Conservation (phyloP, 2,797 vertebrate species). For the Atherinosoma microstoma region DNA sequence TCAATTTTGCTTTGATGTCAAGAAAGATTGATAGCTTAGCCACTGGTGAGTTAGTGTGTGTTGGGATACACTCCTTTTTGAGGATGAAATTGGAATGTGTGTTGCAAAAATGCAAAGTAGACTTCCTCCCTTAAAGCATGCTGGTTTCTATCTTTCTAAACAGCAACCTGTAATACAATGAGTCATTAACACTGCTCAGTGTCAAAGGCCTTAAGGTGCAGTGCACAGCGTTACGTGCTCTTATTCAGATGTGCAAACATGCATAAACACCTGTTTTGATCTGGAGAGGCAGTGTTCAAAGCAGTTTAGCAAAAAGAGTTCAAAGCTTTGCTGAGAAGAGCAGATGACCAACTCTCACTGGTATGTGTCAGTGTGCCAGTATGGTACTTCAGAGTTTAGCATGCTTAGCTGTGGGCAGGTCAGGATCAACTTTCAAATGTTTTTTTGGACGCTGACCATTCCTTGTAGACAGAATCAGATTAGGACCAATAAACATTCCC, state of each 20-base stretch:
- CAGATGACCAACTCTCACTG: conserved; percentile 46
- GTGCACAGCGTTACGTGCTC: conserved; percentile 47
- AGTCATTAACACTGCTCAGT: conserved; percentile 67
- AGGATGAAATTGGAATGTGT: conserved; percentile 40
- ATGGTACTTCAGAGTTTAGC: conserved; percentile 22
- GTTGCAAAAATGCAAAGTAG: conserved; percentile 24
- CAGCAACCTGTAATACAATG: conserved; percentile 71
- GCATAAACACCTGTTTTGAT: conserved; percentile 45
- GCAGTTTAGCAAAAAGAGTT: conserved; percentile 46
- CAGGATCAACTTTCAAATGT: conserved; percentile 14
- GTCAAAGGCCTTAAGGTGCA: conserved; percentile 51
- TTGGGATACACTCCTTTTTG: conserved; percentile 14
- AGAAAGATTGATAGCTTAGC: conserved; percentile 42
- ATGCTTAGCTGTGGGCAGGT: conserved; percentile 9
- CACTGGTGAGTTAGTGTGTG: conserved; percentile 25
- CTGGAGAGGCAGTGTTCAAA: conserved; percentile 45
- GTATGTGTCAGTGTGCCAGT: conserved; percentile 21
- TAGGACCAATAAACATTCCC: conserved; percentile 17
- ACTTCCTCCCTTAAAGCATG: conserved; percentile 50
- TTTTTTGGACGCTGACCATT: conserved; percentile 21
- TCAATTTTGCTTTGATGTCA: conserved; percentile 70
- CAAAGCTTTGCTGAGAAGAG: conserved; percentile 29
- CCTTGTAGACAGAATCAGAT: conserved; percentile 29
- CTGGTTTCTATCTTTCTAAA: conserved; percentile 65
- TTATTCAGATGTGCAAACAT: conserved; percentile 21